These are phyloP conservation scores for Campodea augens DNA, from an alignment of 1,140 invertebrate genomes.

Conservation along the genomic window DNA sequence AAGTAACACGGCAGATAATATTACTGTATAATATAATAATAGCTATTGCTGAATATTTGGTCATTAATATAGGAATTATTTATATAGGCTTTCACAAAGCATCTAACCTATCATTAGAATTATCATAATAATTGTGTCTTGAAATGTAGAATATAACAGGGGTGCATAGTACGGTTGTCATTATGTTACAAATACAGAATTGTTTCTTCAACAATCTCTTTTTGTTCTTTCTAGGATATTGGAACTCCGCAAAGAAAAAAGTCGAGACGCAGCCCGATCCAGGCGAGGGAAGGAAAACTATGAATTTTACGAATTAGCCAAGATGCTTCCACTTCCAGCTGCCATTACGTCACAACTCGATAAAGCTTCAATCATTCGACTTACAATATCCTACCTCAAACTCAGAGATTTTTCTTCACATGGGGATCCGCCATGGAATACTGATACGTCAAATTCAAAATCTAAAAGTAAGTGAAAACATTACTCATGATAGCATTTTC, in stretches of 20 bases:
- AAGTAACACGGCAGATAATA: no score
- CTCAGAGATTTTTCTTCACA: slow-evolving; percentile 84
- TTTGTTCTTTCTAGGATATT: slow-evolving; percentile 66
- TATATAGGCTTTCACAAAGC: no score
- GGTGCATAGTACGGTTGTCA: not conserved
- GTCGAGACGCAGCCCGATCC: slow-evolving; percentile 82
- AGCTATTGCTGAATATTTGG: no score
- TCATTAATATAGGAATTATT: no score
- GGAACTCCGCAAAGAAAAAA: slow-evolving; percentile 91
- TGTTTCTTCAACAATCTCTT: not conserved
- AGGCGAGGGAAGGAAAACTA: slow-evolving; percentile 93
- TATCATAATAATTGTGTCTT: no score
- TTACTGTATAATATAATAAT: no score
- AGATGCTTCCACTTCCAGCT: slow-evolving; percentile 86
- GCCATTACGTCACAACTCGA: slow-evolving; percentile 95
- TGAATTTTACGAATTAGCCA: slow-evolving; percentile 95
- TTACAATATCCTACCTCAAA: slow-evolving; percentile 94
- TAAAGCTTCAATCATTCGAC: slow-evolving; percentile 94
- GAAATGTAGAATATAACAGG: no score
- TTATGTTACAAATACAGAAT: not conserved
- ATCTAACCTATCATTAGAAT: no score
- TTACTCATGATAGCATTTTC: no score
- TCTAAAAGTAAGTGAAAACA: no score
- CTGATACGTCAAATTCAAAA: slow-evolving; percentile 49
- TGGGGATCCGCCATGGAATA: slow-evolving; percentile 85